These are phyloP conservation scores for Halcyon chelicuti DNA, from an alignment of 2,797 vertebrate species.

Conservation along the genomic window DNA sequence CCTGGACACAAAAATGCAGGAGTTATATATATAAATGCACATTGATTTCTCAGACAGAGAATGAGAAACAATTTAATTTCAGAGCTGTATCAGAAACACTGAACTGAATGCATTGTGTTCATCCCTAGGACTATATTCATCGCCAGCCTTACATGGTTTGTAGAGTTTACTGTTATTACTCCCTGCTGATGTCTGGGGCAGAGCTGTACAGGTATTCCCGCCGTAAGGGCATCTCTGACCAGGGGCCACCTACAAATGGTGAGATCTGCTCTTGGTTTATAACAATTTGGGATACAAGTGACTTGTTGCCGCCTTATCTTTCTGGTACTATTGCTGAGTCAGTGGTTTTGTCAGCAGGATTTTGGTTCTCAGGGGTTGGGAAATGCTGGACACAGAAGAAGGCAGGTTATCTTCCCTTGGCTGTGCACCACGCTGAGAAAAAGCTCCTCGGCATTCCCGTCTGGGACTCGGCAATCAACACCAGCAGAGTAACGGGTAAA, in stretches of 20 bases:
- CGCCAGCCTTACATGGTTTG: not conserved
- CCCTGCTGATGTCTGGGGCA: accelerated
- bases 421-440: not conserved
- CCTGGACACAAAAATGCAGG: not conserved
- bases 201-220: not conserved
- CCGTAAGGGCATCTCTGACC: not conserved
- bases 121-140: not conserved
- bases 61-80: not conserved
- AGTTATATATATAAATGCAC: not conserved
- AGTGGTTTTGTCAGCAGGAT: not conserved
- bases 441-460: not conserved
- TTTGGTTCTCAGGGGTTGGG: not conserved
- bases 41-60: not conserved
- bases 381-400: not conserved
- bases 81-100: not conserved
- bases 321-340: not conserved
- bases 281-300: not conserved
- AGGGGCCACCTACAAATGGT: not conserved
- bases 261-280: not conserved
- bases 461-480: not conserved
- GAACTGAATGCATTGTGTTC: not conserved
- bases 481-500: not conserved
- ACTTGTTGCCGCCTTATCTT: not conserved
- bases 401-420: not conserved
- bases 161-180: not conserved